phyloP scores from a whole-genome alignment of 2,113 vertebrate species.

The Shinisaurus crocodilurus region DNA sequence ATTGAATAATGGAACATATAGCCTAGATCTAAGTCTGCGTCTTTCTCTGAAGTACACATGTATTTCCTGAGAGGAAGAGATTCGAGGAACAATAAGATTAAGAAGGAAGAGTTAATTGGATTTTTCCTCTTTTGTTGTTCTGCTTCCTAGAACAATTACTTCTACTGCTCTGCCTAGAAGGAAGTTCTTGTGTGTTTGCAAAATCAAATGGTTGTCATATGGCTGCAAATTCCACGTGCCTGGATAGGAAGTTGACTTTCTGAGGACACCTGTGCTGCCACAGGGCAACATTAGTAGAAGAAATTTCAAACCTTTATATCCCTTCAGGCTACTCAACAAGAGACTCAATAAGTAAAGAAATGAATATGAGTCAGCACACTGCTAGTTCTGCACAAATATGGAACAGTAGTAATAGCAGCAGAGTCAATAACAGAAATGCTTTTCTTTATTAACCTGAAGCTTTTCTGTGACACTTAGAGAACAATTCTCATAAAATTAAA shows the following conservation, averaged over 20 bases:
- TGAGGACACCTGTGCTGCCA: conserved; percentile 60
- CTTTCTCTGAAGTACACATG: neutral
- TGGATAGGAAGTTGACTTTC: conserved; percentile 48
- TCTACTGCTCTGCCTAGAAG: conserved; percentile 52
- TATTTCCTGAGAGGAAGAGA: neutral
- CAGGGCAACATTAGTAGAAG: conserved; percentile 50
- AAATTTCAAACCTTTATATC: conserved; percentile 52
- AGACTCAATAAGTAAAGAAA: conserved; percentile 58
- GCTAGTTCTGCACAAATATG: neutral
- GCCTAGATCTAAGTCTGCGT: neutral
- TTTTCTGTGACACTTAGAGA: conserved; percentile 43
- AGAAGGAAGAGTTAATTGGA: neutral
- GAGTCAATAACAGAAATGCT: conserved; percentile 53
- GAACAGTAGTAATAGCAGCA: neutral
- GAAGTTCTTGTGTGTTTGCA: conserved; percentile 63
- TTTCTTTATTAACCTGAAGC: conserved; percentile 62
- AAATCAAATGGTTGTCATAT: conserved; percentile 57
- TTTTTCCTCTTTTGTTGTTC: neutral
- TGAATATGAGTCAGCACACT: conserved; percentile 24
- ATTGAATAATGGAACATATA: neutral
- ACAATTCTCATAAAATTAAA: conserved; percentile 49
- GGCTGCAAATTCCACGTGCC: conserved; percentile 45
- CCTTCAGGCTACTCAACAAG: conserved; percentile 50
- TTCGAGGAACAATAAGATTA: neutral
- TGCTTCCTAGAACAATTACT: neutral